Conservation (phyloP, 2,888 invertebrate genomes). For the Cantharis nigra region DNA sequence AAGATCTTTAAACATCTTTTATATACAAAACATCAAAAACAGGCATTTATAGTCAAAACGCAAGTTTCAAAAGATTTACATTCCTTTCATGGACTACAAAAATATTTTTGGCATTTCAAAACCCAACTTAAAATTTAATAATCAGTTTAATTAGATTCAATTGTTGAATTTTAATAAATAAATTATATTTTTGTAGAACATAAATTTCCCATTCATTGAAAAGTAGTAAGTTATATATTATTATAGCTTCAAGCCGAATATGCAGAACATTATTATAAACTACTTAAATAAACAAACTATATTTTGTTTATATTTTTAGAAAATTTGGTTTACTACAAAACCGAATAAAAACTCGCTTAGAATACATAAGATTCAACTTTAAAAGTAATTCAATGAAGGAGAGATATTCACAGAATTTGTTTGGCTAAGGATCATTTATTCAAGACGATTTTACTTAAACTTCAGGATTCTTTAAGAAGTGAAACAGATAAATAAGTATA, state of each 20-base stretch:
- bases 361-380: background rate
- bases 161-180: background rate
- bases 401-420: background rate
- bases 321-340: background rate
- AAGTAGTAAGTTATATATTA: background rate
- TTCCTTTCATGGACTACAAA: background rate
- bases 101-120: background rate
- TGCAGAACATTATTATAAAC: background rate
- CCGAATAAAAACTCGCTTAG: background rate
- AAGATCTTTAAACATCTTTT: slow-evolving; percentile 2
- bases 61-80: background rate
- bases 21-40: slow-evolving; percentile 4
- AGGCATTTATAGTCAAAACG: background rate
- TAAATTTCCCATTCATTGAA: background rate
- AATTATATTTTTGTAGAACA: background rate
- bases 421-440: background rate
- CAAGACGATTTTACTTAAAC: background rate
- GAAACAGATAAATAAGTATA: background rate
- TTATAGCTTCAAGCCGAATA: background rate
- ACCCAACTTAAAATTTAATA: background rate
- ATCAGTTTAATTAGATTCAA: background rate
- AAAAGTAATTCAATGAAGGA: background rate
- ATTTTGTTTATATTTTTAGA: background rate
- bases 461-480: background rate
- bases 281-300: background rate